These are phyloP conservation scores for Amiota minor DNA, from an alignment of 2,888 invertebrate species.

Conservation along the genomic window DNA sequence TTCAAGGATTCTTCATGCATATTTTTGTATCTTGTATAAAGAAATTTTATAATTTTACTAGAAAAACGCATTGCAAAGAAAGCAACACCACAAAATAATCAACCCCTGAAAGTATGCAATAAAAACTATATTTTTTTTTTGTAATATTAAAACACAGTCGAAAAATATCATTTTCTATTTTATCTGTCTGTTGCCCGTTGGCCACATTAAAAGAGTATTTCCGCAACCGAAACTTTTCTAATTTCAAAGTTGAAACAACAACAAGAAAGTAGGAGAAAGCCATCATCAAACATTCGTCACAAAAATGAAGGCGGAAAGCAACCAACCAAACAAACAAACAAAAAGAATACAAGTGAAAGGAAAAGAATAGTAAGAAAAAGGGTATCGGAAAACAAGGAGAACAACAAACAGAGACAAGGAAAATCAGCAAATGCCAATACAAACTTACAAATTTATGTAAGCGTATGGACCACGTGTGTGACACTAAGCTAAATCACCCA, in stretches of 20 bases:
- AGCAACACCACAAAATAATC: neutral
- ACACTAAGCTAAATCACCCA: neutral
- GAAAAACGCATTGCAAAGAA: neutral
- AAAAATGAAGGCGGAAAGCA: slow-evolving; percentile 34
- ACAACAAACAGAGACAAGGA: neutral
- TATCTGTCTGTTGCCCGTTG: slow-evolving; percentile 9
- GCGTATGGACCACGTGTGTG: slow-evolving; percentile 15
- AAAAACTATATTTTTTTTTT: slow-evolving; percentile 33
- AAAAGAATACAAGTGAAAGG: slow-evolving; percentile 28
- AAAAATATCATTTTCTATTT: slow-evolving; percentile 4
- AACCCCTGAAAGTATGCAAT: neutral
- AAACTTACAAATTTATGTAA: slow-evolving; percentile 5
- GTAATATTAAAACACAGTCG: slow-evolving; percentile 16
- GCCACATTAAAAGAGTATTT: slow-evolving; percentile 29
- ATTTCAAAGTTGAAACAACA: slow-evolving; percentile 66
- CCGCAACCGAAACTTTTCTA: slow-evolving; percentile 61
- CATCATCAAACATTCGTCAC: slow-evolving; percentile 60
- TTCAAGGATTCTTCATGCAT: neutral
- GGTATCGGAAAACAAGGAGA: slow-evolving; percentile 27
- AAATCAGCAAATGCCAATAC: slow-evolving; percentile 5
- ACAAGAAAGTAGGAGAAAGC: slow-evolving; percentile 56
- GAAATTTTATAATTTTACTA: no score
- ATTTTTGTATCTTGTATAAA: neutral
- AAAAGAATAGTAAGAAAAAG: neutral
- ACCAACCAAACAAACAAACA: slow-evolving; percentile 11